Evolutionary conservation across 2,113 vertebrate species (phyloP), one percentile per base, ranked within the genome.

Genomic region (Nycticryphes semicollaris): DNA sequence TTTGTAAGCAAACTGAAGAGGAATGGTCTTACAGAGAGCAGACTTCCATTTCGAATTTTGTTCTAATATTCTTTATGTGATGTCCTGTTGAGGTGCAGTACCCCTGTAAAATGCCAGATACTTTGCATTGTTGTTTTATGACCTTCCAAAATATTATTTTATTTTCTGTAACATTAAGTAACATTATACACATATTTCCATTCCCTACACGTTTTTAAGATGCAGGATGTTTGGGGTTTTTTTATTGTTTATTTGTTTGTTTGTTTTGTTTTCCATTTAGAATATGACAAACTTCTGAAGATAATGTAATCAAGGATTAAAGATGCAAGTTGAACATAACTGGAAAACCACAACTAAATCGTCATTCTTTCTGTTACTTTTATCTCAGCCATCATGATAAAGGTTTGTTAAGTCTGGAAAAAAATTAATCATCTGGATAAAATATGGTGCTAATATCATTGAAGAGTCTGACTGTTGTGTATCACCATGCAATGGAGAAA

Each of bases 261-360:
- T 14, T 43, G 43, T 43, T 43, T 43, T 43, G 43, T 57, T 57
- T 37, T n/a, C 43, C 30, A 24, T 81, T 87, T 93, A 93, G 97
- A 59, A 43, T 56, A 78, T 15, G 95, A 93, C 90, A 68, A 8
- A 81, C 47, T 90, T 97, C 66, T 97, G 94, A 97, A 96, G 75
- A 79, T 70, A 89, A 53, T 24, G 33, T 41, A 77, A 85, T n/a
- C 51, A 85, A 94, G 31, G 45, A 77, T 50, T 74, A 87, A 84
- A 83, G 86, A 69, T 45, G 69, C 27, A 56, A 84, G 53, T 93
- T 68, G 77, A 87, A 28, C 69, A 73, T 82, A 76, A 63, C 60
- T 64, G 56, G 45, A 92, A 97, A 85, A 84, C 68, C 57, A 86
- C 67, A 91, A 74, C 63, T 43, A 54, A 9, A 5, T 84, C 72